These are phyloP conservation scores for Onychomys leucogaster DNA, from an alignment of 2,797 vertebrate genomes.

Conservation along the genomic window DNA sequence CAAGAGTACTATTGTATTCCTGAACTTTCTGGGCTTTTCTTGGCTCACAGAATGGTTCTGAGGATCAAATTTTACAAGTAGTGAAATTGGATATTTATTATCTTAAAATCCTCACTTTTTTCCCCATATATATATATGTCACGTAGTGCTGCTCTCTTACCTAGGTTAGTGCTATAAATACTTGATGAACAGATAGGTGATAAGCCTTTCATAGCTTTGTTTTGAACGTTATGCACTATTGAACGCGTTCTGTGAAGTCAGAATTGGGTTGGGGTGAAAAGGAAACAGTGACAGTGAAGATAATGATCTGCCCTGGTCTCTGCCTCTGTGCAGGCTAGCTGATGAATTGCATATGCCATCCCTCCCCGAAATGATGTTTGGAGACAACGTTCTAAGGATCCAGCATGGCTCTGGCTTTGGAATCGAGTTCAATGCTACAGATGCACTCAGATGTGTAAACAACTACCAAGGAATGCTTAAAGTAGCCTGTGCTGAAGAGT, in stretches of 20 bases:
- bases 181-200: slow-evolving; percentile 2
- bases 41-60: not conserved
- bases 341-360: slow-evolving; percentile 95
- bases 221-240: not conserved
- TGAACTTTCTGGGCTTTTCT: not conserved
- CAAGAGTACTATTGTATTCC: not conserved
- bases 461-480: slow-evolving; percentile 95
- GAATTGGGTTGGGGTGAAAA: not conserved
- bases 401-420: slow-evolving; percentile 94
- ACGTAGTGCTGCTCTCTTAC: not conserved
- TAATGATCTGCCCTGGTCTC: slow-evolving; percentile 22
- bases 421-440: slow-evolving; percentile 97
- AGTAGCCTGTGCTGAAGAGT: slow-evolving; percentile 98
- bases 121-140: no score
- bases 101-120: not conserved
- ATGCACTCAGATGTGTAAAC: slow-evolving; percentile 95
- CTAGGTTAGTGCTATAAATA: not conserved
- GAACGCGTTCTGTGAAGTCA: not conserved
- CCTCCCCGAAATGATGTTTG: slow-evolving; percentile 99
- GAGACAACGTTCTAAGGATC: slow-evolving; percentile 96
- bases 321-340: slow-evolving; percentile 89
- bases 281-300: not conserved
- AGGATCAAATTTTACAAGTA: not conserved
- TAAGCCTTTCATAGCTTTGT: not conserved
- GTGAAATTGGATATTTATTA: not conserved